Base-by-base conservation (phyloP, 2,113 vertebrate species). In the Heliornis fulica region DNA sequence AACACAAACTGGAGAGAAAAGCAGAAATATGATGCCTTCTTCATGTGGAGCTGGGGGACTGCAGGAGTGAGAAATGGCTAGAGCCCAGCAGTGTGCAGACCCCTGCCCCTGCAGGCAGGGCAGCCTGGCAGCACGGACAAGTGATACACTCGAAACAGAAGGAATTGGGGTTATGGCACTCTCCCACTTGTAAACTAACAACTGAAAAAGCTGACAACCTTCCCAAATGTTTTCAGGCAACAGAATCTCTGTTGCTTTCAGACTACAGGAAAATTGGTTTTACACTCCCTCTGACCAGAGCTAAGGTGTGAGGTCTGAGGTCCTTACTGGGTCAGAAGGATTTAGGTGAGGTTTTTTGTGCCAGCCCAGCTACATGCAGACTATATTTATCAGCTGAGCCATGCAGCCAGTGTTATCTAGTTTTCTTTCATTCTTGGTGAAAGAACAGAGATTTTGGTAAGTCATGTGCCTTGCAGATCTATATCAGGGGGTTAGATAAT, bases 181-280 rank as follows among this genome's bases (percentile, higher is more conserved):
- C 15, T 71, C 29, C 50, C 48, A 31, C 57, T 48, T 61, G 7
- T 46, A 87, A 84, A 87, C 48, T 38, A 85, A 71, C 32, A 68
- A 89, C 72, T 40, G 41, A 78, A 63, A 53, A 75, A 90, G 74
- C 38, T 19, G 4, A 89, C 38, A 70, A 79, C 17, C 31, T 84
- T 70, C 59, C 68, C 59, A 91, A 85, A 70, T 29, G 29, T 38
- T 91, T 89, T 87, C 63, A 88, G 75, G 31, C 57, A 89, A 85
- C 14, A 69, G 57, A 83, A 92, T 63, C 65, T 61, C 56, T 87
- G 46, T 54, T 79, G 63, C 48, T 92, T n/a, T 95, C 63, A 87
- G 41, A 90, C 7, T 6, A 45, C 1, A 3, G 76, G 38, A 76
- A 69, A 90, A 86, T 22, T 31, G 40, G 8, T 93, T 83, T 69